Base-by-base conservation (phyloP, 2,113 vertebrate genomes). In the Ploceus nigricollis region DNA sequence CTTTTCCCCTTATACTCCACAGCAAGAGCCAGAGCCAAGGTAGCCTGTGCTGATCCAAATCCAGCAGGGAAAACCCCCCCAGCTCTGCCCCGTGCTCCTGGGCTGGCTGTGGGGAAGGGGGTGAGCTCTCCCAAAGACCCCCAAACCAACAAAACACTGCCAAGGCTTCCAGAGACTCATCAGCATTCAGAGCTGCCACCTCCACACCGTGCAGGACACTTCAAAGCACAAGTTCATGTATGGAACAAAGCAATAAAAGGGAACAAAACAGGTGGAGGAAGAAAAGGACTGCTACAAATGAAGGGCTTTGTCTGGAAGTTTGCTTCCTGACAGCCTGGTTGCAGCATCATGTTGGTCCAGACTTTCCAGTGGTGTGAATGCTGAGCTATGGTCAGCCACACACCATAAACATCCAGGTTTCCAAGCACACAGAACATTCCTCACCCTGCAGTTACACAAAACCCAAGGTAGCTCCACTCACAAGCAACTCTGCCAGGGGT, bases 31-130 rank as follows among this genome's bases (percentile, higher is more conserved):
- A 90, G 63, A 45, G 63, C 58, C 24, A 2, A 64, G 84, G 11
- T 0, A 33, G 27, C 33, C 57, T 48, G 69, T 68, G 51, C 73
- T 50, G 48, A 79, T n/a, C 56, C 1, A 2, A 66, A 88, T n/a
- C 54, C 88, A 69, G 3, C 0, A 0, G 61, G 54, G 40, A n/a
- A 60, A 51, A 1, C 0, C 0, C 31, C 37, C 39, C 39, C 2
- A 5, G 37, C 24, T 80, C 65, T 1, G 0, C n/a, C 44, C 82
- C 37, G 27, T 0, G 0, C 35, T 72, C 58, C 48, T 69, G 25
- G 1, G 0, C 37, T 2, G 1, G 28, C 50, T 3, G 1, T 1
- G 12, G 44, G 31, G 51, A 71, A 47, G 31, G 0, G 1, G 30
- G 1, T 40, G 39, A 90, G 42, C n/a, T 53, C 37, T 87, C 23